Evolutionary conservation across 2,888 invertebrate species (phyloP), one percentile per base, ranked within the genome.

Genomic region (Allophyes oxyacanthae): DNA sequence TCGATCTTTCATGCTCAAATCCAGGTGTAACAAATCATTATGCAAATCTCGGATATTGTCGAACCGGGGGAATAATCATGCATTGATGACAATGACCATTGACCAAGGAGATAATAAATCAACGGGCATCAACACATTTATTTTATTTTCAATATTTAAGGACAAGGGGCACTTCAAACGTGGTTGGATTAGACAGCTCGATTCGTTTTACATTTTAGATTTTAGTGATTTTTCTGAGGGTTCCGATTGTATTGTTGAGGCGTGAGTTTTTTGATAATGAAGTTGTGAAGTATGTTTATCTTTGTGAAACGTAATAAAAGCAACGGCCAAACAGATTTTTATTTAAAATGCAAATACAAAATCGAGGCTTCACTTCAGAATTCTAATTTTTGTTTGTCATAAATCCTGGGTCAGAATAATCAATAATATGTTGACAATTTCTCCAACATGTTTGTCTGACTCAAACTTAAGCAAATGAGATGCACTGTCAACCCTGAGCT

Each of bases 141-240:
- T 87, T 87, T 84, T 69, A 79, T 82, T 68, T 87, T 84, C 69
- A 79, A 83, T 68, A 73, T 69, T 85, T 85, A 81, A 75, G 73
- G 82, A 84, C 83, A 79, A 79, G 78, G 78, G 73, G 82, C 85
- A 86, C 91, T 91, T 82, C 80, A 89, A 69, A 81, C 85, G 86
- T 77, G 90, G 90, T 88, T 64, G 85, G 86, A 92, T 92, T 92
- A 88, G 86, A 80, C 85, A 78, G 81, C 78, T 87, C 84, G 78
- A 88, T 88, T 85, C 85, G 81, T 82, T 84, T 81, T 87, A 86
- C 86, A 85, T 85, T 85, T 82, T 84, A 87, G 42, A 48, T 58
- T 62, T 48, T 46, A 75, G 66, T 25, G 38, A 20, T 33, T 20
- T 14, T 38, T 38, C 15, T 6, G 10, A 32, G 13, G 32, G 40